Evolutionary conservation across 2,888 invertebrate species (phyloP).

Genomic region (Troilus luridus): DNA sequence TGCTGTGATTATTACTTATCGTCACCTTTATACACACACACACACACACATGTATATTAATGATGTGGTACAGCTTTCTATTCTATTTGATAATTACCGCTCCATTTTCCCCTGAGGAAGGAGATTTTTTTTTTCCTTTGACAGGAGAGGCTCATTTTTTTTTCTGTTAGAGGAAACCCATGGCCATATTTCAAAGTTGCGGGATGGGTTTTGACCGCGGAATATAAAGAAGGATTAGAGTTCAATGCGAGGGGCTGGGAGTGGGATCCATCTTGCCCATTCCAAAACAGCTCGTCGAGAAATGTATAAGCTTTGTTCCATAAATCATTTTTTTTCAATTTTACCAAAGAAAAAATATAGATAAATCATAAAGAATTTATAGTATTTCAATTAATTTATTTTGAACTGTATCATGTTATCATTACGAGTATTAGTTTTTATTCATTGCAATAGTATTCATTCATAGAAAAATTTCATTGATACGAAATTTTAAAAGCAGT

Average conservation of each 20-base stretch:
- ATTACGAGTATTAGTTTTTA: too few relatives aligned
- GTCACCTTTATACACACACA: too few relatives aligned
- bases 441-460: too few relatives aligned
- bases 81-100: too few relatives aligned
- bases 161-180: constrained; percentile 2
- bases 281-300: background rate
- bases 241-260: background rate
- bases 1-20: too few relatives aligned
- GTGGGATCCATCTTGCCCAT: background rate
- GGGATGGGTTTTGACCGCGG: background rate
- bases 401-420: background rate
- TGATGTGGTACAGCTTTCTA: too few relatives aligned
- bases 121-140: background rate
- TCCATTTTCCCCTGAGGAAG: background rate
- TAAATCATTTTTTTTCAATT: background rate
- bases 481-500: too few relatives aligned
- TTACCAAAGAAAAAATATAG: background rate
- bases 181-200: constrained; percentile 19
- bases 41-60: too few relatives aligned
- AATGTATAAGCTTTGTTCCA: background rate
- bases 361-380: background rate
- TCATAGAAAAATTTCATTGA: too few relatives aligned
- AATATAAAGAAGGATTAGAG: constrained; percentile 22
- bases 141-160: background rate
- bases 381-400: background rate